Conservation (phyloP, 2,888 invertebrate species). For the Odontocolon sp. region DNA sequence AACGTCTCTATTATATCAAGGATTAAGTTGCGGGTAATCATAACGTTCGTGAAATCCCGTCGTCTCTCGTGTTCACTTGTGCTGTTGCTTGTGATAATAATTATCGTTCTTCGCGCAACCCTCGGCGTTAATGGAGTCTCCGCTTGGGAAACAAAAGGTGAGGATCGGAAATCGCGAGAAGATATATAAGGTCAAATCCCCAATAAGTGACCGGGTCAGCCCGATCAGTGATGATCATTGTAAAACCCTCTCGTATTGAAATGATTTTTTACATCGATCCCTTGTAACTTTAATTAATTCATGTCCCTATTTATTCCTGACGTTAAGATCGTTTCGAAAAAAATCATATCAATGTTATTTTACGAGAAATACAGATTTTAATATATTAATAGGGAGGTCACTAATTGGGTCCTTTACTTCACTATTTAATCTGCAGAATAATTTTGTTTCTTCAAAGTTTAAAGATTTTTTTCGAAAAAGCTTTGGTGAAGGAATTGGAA, state of each 20-base stretch:
- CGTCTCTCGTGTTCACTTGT: slow-evolving; percentile 24
- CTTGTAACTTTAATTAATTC: too few species aligned
- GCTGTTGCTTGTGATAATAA: slow-evolving; percentile 56
- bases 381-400: too few species aligned
- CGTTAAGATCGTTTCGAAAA: too few species aligned
- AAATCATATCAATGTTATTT: too few species aligned
- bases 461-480: not conserved
- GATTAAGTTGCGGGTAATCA: slow-evolving; percentile 73
- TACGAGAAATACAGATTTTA: too few species aligned
- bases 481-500: not conserved
- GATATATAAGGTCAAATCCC: too few species aligned
- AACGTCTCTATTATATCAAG: slow-evolving; percentile 76
- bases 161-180: slow-evolving; percentile 42
- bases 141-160: slow-evolving; percentile 21
- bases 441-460: not conserved
- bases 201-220: too few species aligned
- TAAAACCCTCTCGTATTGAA: too few species aligned
- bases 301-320: too few species aligned
- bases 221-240: too few species aligned
- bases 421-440: not conserved
- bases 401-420: too few species aligned
- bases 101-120: slow-evolving; percentile 46
- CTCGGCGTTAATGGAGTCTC: slow-evolving; percentile 43
- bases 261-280: too few species aligned
- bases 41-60: slow-evolving; percentile 63